phyloP scores from a whole-genome alignment of 37 sponge, comb jelly and placozoan genomes.

The Geodia barretti region DNA sequence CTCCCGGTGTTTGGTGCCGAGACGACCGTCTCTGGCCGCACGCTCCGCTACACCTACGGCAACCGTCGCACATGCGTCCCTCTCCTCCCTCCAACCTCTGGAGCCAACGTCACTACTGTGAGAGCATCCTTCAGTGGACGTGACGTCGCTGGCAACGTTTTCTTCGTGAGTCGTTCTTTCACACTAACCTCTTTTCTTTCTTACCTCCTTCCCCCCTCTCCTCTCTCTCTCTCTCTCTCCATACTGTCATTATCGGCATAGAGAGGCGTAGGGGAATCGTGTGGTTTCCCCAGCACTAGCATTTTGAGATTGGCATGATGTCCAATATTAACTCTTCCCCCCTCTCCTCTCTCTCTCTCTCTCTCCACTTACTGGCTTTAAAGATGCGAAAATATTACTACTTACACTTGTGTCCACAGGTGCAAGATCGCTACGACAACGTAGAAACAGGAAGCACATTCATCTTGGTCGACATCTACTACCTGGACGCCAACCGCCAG shows the following conservation, averaged over 20 bases:
- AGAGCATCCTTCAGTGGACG: constrained; percentile 43
- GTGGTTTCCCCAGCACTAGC: no score
- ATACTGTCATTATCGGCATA: no score
- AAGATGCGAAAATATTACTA: neutral
- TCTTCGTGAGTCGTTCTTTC: constrained; percentile 44
- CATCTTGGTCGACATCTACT: constrained; percentile 49
- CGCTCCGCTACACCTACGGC: neutral
- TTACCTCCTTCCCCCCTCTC: no score
- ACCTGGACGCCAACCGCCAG: neutral
- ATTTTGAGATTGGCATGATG: no score
- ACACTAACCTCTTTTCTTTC: no score
- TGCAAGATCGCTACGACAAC: constrained; percentile 13
- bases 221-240: no score
- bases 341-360: neutral
- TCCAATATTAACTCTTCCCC: no score
- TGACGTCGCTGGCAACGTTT: constrained; percentile 30
- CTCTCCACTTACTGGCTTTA: neutral
- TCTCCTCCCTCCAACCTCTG: constrained; percentile 13
- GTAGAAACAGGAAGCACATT: constrained; percentile 37
- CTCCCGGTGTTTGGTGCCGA: constrained; percentile 45
- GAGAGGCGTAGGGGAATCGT: no score
- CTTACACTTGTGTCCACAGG: constrained; percentile 1
- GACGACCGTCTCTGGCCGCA: constrained; percentile 13
- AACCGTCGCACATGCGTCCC: constrained; percentile 9
- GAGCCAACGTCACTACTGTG: constrained; percentile 18